Base-by-base conservation (phyloP, 1,140 invertebrate species). In the Drosophila nigromelanica region DNA sequence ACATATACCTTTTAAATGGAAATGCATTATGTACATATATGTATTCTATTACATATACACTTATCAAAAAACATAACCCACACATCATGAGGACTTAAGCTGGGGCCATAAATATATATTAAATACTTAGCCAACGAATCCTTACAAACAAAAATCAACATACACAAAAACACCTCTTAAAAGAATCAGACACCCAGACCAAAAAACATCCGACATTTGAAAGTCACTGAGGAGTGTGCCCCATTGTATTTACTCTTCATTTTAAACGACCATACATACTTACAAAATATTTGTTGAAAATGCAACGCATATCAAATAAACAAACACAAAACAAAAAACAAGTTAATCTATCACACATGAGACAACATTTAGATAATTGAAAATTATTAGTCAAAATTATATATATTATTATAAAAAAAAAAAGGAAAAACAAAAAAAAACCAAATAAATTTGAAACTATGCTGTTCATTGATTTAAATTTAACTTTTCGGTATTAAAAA, bases 371-470 rank as follows among this genome's bases (percentile, higher is more conserved):
- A 91, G 89, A 79, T 91, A 91, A 91, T 90, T 91, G 68, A 80
- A 85, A 85, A 77, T 87, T 87, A 77, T 87, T 91, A 91, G 90
- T 91, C 90, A 76, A 91, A 91, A 91, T 91, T 91, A 89, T 76
- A 70, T 70, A 73, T 59, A 66, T 52, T 71, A 60, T 71, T 50
- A 59, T 58, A 73, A 42, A 62, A 43, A 55, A 61, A 68, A 64
- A 58, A 21, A 45, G 54, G 70, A 66, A 63, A 62, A 45, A 73
- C 37, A 5, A 52, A 73, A 66, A 66, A 59, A 70, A 69, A 42
- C 59, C 52, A 74, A 75, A 77, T 76, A 80, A 69, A 76, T 80
- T 86, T 87, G 69, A 70, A 90, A 87, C 82, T 89, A 63, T 87
- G 72, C 77, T 90, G 73, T 90, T 90, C 76, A 80, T 73, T 82